A percentile compares a stretch with the other conserved stretches of the same genome.
Conservation (phyloP, 1,140 invertebrate genomes). For the Chelonus insularis region DNA sequence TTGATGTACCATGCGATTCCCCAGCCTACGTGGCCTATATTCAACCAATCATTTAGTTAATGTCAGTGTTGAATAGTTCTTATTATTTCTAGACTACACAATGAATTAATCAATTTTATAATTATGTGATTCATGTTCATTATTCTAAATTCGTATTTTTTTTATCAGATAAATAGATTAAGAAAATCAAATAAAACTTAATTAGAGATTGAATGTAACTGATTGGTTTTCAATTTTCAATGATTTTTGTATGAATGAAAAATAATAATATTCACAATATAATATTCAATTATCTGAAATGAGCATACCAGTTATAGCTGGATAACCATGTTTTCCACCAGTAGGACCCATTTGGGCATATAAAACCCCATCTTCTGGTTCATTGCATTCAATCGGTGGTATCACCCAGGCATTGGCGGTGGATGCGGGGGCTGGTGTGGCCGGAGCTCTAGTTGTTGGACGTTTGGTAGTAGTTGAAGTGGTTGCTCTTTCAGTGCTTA, state of each 20-base stretch:
- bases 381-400: slow-evolving; percentile 83
- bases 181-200: too few relatives aligned
- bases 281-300: too few relatives aligned
- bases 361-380: slow-evolving; percentile 87
- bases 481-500: slow-evolving; percentile 17
- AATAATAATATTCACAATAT: too few relatives aligned
- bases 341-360: slow-evolving; percentile 91
- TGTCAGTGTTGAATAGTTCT: not conserved
- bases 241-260: too few relatives aligned
- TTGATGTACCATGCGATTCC: slow-evolving; percentile 96
- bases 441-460: slow-evolving; percentile 53
- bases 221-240: too few relatives aligned
- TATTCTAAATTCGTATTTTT: too few relatives aligned
- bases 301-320: slow-evolving; percentile 85
- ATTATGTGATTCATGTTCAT: too few relatives aligned
- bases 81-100: not conserved
- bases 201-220: too few relatives aligned
- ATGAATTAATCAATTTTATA: not conserved
- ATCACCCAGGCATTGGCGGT: slow-evolving; percentile 76
- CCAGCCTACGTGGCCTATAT: slow-evolving; percentile 85
- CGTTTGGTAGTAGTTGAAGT: slow-evolving; percentile 36
- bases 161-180: not conserved
- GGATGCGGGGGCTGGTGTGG: slow-evolving; percentile 68
- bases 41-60: not conserved
- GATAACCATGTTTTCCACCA: slow-evolving; percentile 83